Conservation (phyloP, 1,140 invertebrate genomes). For the Drosophila paulistorum region DNA sequence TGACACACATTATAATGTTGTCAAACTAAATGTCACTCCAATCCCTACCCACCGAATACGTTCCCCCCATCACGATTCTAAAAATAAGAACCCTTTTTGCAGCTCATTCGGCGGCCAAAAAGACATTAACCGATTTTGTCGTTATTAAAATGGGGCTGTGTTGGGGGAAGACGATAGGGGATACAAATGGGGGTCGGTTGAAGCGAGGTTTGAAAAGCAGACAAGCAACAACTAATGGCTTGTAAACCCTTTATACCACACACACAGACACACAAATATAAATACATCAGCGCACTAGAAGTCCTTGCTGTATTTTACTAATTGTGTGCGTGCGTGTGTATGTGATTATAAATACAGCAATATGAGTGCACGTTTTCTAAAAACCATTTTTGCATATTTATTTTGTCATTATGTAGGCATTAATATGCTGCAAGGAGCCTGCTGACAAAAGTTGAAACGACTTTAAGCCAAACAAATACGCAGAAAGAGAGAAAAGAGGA, state of each 20-base stretch:
- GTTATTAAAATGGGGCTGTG: constrained; percentile 46
- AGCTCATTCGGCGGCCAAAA: constrained; percentile 52
- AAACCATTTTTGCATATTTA: constrained; percentile 83
- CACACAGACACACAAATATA: constrained; percentile 8
- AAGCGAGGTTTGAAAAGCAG: constrained; percentile 5
- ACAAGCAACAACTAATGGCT: constrained; percentile 68
- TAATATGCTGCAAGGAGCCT: constrained; percentile 65
- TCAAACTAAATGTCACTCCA: constrained; percentile 7
- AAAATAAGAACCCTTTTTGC: constrained; percentile 55
- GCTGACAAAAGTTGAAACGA: constrained; percentile 14
- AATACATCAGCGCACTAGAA: background rate
- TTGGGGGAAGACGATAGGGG: background rate
- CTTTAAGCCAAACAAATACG: constrained; percentile 37
- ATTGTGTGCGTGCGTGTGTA: constrained; percentile 45
- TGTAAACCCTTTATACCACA: constrained; percentile 69
- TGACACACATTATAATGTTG: constrained; percentile 35
- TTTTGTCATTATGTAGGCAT: constrained; percentile 83
- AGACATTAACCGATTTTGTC: constrained; percentile 77
- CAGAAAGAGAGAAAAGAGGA: background rate
- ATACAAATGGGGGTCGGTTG: constrained; percentile 4
- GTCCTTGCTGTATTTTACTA: constrained; percentile 55
- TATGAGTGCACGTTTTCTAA: constrained; percentile 68
- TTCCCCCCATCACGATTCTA: constrained; percentile 7
- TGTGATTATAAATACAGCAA: constrained; percentile 73
- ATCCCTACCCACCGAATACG: background rate